Evolutionary conservation across 2,113 vertebrate species (phyloP), one percentile per base, ranked within the genome.

Genomic region (Irena cyanogastra): DNA sequence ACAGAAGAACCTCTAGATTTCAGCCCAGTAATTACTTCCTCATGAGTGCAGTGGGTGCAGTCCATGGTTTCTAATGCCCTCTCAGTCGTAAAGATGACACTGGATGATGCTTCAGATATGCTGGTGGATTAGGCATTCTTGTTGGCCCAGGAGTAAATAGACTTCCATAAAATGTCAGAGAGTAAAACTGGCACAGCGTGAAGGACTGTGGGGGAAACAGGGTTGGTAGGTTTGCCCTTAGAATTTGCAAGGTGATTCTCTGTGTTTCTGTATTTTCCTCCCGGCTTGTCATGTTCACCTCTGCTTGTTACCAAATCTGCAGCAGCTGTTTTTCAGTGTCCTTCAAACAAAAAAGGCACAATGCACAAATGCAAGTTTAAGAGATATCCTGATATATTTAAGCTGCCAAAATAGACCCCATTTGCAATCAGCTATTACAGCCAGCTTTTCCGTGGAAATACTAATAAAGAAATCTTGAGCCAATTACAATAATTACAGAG

Each of bases 401-500:
- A 86, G 16, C 42, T 84, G 23, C 65, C 63, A 49, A 79, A 87
- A 65, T 31, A 75, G 80, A 52, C 3, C 4, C 9, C 19, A 15
- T 64, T 76, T 87, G 57, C 22, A 85, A 80, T 41, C 50, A 54
- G 41, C 50, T 89, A 13, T 72, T 65, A 35, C 22, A 93, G 57
- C 16, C 70, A 91, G 45, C 17, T 87, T 94, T 91, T 91, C 87
- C 63, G 85, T 89, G 71, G 87, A 69, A 94, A 94, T 80, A 76
- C 70, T 72, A 69, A 81, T 91, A 92, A 66, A 89, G 56, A 87
- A 76, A 72, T 89, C 68, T 94, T 77, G n/a, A 70, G 44, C 50
- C 53, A 87, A n/a, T 89, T 87, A 74, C 17, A 72, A 12, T 90
- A 92, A 89, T 88, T 90, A 49, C 4, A 79, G 83, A 79, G 72